Evolutionary conservation across 2,113 vertebrate genomes (phyloP).

Genomic region (Coptodon bakossiorum): DNA sequence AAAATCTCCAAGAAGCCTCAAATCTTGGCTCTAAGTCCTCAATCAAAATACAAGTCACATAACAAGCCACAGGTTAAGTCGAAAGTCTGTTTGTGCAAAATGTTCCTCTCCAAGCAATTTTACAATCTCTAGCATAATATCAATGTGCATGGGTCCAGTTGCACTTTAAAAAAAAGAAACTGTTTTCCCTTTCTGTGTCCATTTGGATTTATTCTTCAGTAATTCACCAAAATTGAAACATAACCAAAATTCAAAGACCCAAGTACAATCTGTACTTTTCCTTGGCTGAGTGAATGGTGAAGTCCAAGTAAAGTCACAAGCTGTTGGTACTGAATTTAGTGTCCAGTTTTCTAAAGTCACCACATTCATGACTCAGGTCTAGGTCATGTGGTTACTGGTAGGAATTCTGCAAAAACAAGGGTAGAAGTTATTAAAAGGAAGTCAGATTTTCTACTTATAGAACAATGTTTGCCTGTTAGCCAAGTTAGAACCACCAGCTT

Average conservation of each 20-base stretch:
- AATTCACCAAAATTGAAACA: neutral
- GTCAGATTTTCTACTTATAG: neutral
- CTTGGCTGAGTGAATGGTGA: neutral
- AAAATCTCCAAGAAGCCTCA: neutral
- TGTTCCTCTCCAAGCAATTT: neutral
- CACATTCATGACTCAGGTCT: neutral
- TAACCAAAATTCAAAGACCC: neutral
- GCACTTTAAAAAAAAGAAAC: neutral
- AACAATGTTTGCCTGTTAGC: neutral
- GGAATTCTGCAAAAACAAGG: neutral
- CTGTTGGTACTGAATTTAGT: neutral
- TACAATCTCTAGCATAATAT: neutral
- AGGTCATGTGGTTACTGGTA: neutral
- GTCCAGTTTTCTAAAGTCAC: neutral
- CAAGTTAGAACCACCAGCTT: neutral
- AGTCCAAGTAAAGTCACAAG: neutral
- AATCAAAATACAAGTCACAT: neutral
- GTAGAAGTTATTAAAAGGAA: neutral
- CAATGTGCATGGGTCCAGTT: neutral
- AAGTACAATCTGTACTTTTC: neutral
- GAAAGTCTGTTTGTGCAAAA: neutral
- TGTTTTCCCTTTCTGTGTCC: neutral
- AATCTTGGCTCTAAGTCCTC: neutral
- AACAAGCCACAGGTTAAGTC: neutral
- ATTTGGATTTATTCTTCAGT: neutral